Conservation (phyloP, 2,797 vertebrate species). For the Gymnoscopelus microlampas region DNA sequence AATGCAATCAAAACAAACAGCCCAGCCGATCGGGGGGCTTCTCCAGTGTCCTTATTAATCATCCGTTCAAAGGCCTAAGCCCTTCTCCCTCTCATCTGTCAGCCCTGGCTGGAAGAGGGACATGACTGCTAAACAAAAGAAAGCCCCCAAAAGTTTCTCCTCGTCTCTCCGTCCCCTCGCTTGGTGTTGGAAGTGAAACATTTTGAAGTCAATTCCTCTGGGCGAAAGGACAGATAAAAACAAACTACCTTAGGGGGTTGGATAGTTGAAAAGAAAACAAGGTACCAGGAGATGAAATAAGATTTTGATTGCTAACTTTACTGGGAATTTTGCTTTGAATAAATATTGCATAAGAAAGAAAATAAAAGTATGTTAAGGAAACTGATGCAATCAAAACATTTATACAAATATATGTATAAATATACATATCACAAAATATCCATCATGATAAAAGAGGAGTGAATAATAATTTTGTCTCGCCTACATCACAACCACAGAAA, state of each 20-base stretch:
- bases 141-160: slow-evolving; percentile 65
- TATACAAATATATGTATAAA: not conserved
- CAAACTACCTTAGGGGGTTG: slow-evolving; percentile 19
- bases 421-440: too few relatives aligned
- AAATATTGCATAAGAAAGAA: not conserved
- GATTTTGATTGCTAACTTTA: not conserved
- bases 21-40: slow-evolving; percentile 70
- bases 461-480: too few relatives aligned
- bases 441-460: too few relatives aligned
- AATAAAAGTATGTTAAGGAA: not conserved
- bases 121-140: slow-evolving; percentile 81
- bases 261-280: slow-evolving; percentile 28
- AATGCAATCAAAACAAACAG: slow-evolving; percentile 89
- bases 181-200: slow-evolving; percentile 60
- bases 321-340: not conserved
- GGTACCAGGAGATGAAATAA: slow-evolving; percentile 10
- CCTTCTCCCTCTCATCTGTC: slow-evolving; percentile 72
- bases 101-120: slow-evolving; percentile 73
- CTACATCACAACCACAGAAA: too few relatives aligned
- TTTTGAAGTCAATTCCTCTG: slow-evolving; percentile 46
- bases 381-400: not conserved
- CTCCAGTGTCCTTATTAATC: slow-evolving; percentile 85
- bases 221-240: slow-evolving; percentile 25
- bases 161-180: slow-evolving; percentile 50
- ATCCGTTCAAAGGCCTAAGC: slow-evolving; percentile 78